Percentiles rank a stretch among this genome's conserved stretches.
phyloP scores from a whole-genome alignment of 2,888 invertebrate genomes.

The Biston betularia region DNA sequence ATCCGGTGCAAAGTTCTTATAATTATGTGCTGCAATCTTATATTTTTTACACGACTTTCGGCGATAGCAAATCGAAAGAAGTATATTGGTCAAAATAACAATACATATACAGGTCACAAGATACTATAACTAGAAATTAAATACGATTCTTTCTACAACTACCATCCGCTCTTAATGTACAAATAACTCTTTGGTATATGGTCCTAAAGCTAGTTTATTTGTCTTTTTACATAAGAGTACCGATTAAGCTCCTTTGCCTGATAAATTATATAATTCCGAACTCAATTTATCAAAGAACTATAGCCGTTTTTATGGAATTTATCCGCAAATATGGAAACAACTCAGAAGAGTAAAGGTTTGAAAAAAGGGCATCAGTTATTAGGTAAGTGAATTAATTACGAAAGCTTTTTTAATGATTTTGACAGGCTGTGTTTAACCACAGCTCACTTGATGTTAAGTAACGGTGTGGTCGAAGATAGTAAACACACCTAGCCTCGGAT shows the following conservation, averaged over 20 bases:
- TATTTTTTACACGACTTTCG: neutral
- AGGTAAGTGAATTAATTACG: no score
- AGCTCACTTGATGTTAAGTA: no score
- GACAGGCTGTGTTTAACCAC: no score
- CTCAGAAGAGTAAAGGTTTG: no score
- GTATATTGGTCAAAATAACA: constrained; percentile 47
- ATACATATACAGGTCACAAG: constrained; percentile 58
- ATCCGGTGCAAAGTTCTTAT: no score
- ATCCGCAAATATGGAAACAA: neutral
- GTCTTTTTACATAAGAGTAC: constrained; percentile 71
- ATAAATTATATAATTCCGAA: neutral
- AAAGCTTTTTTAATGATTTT: no score
- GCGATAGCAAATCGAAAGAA: constrained; percentile 25
- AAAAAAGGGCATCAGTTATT: no score
- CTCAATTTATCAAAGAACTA: neutral
- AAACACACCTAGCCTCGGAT: no score
- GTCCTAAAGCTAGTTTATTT: constrained; percentile 81
- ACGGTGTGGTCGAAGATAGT: no score
- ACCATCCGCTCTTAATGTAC: constrained; percentile 79
- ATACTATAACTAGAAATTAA: constrained; percentile 78
- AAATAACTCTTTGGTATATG: constrained; percentile 84
- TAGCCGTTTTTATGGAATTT: neutral
- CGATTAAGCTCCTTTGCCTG: constrained; percentile 63
- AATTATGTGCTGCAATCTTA: neutral
- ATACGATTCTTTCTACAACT: constrained; percentile 69